Conservation (phyloP, 92 coral and sea anemone genomes). For the Epizoanthus rinbou region DNA sequence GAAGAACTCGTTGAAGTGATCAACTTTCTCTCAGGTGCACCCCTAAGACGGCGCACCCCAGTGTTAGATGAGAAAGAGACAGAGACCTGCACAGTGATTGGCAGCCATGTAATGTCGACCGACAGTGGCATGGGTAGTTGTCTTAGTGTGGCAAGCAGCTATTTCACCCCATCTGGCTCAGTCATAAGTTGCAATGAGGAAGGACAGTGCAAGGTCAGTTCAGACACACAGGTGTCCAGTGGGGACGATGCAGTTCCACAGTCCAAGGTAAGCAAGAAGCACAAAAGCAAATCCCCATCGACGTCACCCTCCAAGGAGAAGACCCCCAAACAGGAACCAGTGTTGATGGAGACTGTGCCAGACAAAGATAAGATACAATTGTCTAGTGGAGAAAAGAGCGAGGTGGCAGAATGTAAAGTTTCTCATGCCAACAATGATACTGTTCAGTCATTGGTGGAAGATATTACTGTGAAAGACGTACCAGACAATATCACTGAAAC, state of each 20-base stretch:
- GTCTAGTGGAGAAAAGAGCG: not conserved
- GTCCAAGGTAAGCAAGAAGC: conserved; percentile 30
- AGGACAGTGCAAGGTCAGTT: conserved; percentile 22
- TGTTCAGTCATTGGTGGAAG: not conserved
- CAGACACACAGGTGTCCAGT: conserved; percentile 37
- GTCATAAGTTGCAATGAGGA: conserved; percentile 7
- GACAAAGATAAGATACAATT: not conserved
- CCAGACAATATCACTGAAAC: not conserved
- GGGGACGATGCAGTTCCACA: conserved; percentile 27
- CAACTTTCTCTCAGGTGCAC: conserved; percentile 95
- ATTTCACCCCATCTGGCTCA: conserved; percentile 55
- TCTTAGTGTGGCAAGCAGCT: conserved; percentile 71
- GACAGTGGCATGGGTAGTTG: conserved; percentile 90
- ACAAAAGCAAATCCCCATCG: conserved; percentile 25
- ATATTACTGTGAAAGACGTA: not conserved
- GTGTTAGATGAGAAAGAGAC: conserved; percentile 63
- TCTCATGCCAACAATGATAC: not conserved
- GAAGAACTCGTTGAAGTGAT: conserved; percentile 94
- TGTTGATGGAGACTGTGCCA: not conserved
- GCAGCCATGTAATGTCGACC: conserved; percentile 80
- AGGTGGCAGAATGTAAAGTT: not conserved
- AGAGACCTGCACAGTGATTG: conserved; percentile 64
- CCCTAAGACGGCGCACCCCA: conserved; percentile 59
- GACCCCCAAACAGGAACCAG: conserved; percentile 17
- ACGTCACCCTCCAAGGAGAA: conserved; percentile 39